Conservation (phyloP, 2,888 invertebrate genomes). For the Agonopterix subpropinquella region DNA sequence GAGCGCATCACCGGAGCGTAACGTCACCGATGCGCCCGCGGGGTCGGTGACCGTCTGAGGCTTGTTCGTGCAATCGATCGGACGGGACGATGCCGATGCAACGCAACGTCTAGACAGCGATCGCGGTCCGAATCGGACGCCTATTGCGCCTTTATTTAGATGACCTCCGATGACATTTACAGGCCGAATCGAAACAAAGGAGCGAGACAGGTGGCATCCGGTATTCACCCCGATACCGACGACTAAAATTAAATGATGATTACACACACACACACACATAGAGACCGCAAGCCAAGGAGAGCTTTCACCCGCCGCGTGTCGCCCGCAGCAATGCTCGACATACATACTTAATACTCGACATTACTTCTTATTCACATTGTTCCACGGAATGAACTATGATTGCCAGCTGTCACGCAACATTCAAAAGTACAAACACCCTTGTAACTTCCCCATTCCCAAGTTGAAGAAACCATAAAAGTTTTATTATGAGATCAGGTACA, state of each 20-base stretch:
- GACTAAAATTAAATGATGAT: conserved; percentile 63
- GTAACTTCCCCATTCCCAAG: conserved; percentile 8
- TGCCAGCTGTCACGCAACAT: conserved; percentile 44
- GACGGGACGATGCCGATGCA: conserved; percentile 71
- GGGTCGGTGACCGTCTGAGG: conserved; percentile 72
- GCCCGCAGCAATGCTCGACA: conserved; percentile 41
- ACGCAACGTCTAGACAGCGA: conserved; percentile 70
- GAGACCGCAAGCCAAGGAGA: conserved; percentile 36
- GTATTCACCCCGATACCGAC: conserved; percentile 40
- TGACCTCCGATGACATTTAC: conserved; percentile 72
- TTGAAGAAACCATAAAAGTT: conserved; percentile 7
- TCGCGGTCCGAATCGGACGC: conserved; percentile 61
- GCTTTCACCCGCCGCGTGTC: conserved; percentile 56
- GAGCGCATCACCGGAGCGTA: conserved; percentile 72
- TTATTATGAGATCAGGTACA: too few species aligned
- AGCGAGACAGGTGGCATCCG: conserved; percentile 65
- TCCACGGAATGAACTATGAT: conserved; percentile 26
- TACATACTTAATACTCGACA: conserved; percentile 30
- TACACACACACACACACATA: conserved; percentile 35
- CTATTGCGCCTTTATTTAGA: conserved; percentile 69
- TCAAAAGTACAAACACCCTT: conserved; percentile 28
- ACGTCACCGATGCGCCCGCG: conserved; percentile 74
- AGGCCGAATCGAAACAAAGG: conserved; percentile 72
- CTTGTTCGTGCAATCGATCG: conserved; percentile 71
- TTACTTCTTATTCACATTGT: conserved; percentile 32